Conservation (phyloP, 1,140 invertebrate genomes). For the Cotesia chilonis region DNA sequence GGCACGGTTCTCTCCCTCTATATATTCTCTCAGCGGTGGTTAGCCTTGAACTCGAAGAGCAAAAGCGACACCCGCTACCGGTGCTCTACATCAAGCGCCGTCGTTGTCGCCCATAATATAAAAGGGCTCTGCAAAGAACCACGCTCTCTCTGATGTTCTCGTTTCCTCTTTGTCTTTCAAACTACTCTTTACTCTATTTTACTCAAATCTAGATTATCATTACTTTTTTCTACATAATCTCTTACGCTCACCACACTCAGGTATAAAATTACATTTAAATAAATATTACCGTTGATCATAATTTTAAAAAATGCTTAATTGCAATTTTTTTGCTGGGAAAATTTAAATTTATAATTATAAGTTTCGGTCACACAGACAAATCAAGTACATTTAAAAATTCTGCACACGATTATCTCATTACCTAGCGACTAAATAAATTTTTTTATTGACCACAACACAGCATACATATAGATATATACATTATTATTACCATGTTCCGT, state of each 20-base stretch:
- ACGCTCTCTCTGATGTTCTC: neutral
- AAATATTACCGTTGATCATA: too few relatives aligned
- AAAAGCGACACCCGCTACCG: constrained; percentile 49
- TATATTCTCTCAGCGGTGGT: constrained; percentile 46
- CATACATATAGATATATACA: constrained; percentile 12
- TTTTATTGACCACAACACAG: neutral
- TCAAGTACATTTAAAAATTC: too few relatives aligned
- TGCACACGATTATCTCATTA: neutral
- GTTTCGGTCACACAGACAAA: too few relatives aligned
- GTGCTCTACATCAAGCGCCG: constrained; percentile 41
- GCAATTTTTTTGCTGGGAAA: too few relatives aligned
- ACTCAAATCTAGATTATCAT: constrained; percentile 19
- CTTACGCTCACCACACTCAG: neutral
- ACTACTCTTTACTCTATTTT: neutral
- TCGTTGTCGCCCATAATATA: constrained; percentile 16
- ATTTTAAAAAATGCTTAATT: too few relatives aligned
- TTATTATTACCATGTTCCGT: constrained; percentile 36
- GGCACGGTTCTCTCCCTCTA: constrained; percentile 31
- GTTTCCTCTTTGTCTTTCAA: too few relatives aligned
- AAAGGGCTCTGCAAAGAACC: constrained; percentile 8
- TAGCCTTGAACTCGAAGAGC: constrained; percentile 60
- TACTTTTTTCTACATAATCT: neutral
- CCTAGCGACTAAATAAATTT: neutral
- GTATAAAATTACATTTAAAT: neutral
- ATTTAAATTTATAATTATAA: too few relatives aligned